Evolutionary conservation across 2,888 invertebrate species (phyloP).

Genomic region (Adelognathus sp.): DNA sequence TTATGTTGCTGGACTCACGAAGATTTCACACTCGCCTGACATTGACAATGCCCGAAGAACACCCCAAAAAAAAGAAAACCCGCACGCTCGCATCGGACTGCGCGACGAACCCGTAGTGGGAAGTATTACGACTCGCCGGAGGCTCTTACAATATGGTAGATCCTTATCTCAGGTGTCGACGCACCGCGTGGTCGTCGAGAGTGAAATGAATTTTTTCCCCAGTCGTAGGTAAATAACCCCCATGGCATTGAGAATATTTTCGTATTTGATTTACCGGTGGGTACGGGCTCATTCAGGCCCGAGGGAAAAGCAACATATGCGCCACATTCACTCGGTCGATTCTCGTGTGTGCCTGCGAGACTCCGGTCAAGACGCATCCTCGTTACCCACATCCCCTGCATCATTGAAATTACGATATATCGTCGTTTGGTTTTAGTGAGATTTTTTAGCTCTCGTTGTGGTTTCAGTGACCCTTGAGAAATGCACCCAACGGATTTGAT

Average conservation of each 20-base stretch:
- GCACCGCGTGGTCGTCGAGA: conserved; percentile 56
- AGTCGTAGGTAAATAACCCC: conserved; percentile 64
- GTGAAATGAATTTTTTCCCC: conserved; percentile 39
- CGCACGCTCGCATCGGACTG: background rate
- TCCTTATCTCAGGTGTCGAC: conserved; percentile 71
- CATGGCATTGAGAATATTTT: conserved; percentile 49
- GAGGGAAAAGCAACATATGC: conserved; percentile 59
- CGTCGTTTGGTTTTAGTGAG: background rate
- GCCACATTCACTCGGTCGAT: conserved; percentile 41
- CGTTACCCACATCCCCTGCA: background rate
- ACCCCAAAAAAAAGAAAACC: conserved; percentile 15
- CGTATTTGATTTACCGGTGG: conserved; percentile 10
- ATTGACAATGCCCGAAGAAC: conserved; percentile 27
- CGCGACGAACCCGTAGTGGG: background rate
- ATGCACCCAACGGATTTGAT: too few relatives aligned
- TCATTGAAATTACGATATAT: background rate
- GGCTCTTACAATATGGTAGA: conserved; percentile 66
- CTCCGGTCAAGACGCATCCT: background rate
- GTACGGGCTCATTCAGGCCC: conserved; percentile 71
- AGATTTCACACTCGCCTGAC: conserved; percentile 33
- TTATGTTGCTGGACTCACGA: conserved; percentile 6
- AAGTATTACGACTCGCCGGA: conserved; percentile 29
- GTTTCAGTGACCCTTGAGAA: too few relatives aligned
- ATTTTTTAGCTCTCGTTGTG: too few relatives aligned
- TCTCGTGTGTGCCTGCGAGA: background rate